Evolutionary conservation across 2,113 vertebrate genomes (phyloP), one percentile per base, ranked within the genome.

Genomic region (Leucosticte australis): DNA sequence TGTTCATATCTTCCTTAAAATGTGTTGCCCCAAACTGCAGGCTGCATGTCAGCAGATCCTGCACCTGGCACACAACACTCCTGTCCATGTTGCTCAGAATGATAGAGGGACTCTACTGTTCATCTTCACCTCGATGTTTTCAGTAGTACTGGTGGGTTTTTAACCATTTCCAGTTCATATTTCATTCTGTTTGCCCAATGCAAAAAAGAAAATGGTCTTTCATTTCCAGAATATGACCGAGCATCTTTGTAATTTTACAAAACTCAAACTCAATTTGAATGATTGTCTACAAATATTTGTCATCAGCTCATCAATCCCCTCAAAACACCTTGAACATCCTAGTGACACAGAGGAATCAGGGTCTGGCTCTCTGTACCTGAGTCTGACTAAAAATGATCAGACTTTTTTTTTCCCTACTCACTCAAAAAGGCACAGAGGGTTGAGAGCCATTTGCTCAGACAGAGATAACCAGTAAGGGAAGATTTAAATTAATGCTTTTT

Each of bases 401-500:
- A 33, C 19, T 14, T 53, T 44, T 63, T 50, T 63, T 37, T 31
- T 16, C 1, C 4, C 15, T 42, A 23, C 16, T 46, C 11, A 31
- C 16, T 68, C 26, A 81, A 52, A 47, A 81, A 47, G 69, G 23
- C 33, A 64, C 44, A 68, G 53, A 92, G 15, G 7, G 7, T 64
- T 41, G 53, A 68, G 22, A 69, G 21, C n/a, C 76, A 31, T 85
- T 93, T 94, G 13, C 35, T 89, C 67, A 68, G 60, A 44, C 17
- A 77, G 30, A 81, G 52, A 44, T 60, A 94, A 75, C 60, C 37
- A 64, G 60, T 5, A 49, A 64, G 62, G 24, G 27, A 76, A 83
- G 53, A 88, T 81, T 73, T 91, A 90, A 90, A 94, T 92, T 37
- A 89, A n/a, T 49, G 49, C 16, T 5, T 76, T 68, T 15, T 2